These are phyloP conservation scores for Semicossyphus pulcher DNA, from an alignment of 2,113 vertebrate genomes.

Conservation along the genomic window DNA sequence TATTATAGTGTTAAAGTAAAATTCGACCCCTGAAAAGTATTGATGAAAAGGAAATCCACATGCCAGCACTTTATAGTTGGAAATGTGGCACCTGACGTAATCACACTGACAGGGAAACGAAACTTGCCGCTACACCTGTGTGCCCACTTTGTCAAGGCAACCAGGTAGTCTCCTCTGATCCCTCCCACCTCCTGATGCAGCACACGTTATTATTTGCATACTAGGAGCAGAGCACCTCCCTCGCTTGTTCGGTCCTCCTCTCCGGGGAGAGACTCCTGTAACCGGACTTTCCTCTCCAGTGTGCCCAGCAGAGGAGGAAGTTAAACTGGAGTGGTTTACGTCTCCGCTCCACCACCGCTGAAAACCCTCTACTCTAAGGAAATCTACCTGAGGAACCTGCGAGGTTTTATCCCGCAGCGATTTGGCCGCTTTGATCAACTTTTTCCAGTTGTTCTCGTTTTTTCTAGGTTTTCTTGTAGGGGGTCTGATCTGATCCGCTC, in stretches of 20 bases:
- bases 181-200: slow-evolving; percentile 35
- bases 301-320: slow-evolving; percentile 30
- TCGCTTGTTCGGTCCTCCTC: not conserved
- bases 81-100: no score
- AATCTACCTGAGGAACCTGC: not conserved
- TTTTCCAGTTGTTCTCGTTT: not conserved
- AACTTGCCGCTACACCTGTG: no score
- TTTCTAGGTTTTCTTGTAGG: not conserved
- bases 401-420: not conserved
- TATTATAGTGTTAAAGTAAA: no score
- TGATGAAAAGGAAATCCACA: no score
- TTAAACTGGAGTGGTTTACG: not conserved
- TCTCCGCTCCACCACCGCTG: slow-evolving; percentile 1
- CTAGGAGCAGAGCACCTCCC: slow-evolving; percentile 44
- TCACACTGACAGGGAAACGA: no score
- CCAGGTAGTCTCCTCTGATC: not conserved
- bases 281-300: slow-evolving; percentile 55
- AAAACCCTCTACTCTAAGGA: not conserved
- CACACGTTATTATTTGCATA: slow-evolving; percentile 10
- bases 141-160: not conserved
- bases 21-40: no score
- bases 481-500: not conserved
- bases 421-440: not conserved
- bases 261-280: not conserved
- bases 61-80: no score